These are phyloP conservation scores for Drosophila incognita DNA, from an alignment of 2,888 invertebrate species.

Conservation along the genomic window DNA sequence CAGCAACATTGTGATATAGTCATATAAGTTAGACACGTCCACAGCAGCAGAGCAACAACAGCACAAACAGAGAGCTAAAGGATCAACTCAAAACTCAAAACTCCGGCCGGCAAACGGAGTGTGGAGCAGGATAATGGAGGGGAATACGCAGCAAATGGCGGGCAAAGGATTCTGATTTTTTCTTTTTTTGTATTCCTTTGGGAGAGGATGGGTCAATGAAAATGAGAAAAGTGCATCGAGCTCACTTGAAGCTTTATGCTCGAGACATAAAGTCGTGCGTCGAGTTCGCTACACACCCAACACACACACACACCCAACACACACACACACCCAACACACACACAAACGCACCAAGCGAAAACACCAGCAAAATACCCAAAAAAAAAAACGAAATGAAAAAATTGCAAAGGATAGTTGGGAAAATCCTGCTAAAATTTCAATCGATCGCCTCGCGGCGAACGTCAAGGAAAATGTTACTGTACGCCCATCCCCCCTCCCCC, in stretches of 20 bases:
- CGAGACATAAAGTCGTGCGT: slow-evolving; percentile 82
- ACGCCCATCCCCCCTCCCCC: not conserved
- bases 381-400: not conserved
- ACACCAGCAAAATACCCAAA: slow-evolving; percentile 9
- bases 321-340: slow-evolving; percentile 16
- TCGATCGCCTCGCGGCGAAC: slow-evolving; percentile 57
- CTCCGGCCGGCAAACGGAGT: slow-evolving; percentile 72
- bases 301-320: slow-evolving; percentile 22
- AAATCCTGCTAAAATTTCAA: slow-evolving; percentile 36
- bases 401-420: not conserved
- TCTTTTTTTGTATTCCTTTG: not conserved
- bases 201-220: not conserved
- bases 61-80: slow-evolving; percentile 1
- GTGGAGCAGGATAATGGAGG: slow-evolving; percentile 8
- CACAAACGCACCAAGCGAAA: slow-evolving; percentile 10
- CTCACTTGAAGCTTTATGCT: slow-evolving; percentile 83
- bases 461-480: slow-evolving; percentile 21
- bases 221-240: slow-evolving; percentile 51
- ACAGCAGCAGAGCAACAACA: slow-evolving; percentile 34
- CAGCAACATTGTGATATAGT: slow-evolving; percentile 83
- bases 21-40: slow-evolving; percentile 69
- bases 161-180: not conserved
- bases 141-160: not conserved
- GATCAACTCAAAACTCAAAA: slow-evolving; percentile 2
- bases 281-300: slow-evolving; percentile 66